Conservation (phyloP, 2,888 invertebrate genomes). For the Heteropelma amictum region DNA sequence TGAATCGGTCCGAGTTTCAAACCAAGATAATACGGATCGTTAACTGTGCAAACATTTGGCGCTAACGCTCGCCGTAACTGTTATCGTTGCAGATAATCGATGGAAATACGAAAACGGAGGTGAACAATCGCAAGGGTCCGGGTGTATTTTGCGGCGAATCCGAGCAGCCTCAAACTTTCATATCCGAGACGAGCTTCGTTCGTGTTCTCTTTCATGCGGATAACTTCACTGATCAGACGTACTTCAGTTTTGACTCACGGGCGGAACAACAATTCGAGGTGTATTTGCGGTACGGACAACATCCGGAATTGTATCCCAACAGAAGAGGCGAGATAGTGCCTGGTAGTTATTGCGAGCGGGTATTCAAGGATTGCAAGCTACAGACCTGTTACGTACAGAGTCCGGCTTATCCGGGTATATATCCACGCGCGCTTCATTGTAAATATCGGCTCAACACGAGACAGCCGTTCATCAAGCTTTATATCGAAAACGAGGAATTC, state of each 20-base stretch:
- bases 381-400: conserved; percentile 97
- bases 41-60: background rate
- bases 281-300: conserved; percentile 94
- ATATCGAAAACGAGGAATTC: conserved; percentile 95
- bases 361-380: conserved; percentile 91
- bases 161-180: conserved; percentile 95
- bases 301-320: conserved; percentile 95
- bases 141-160: conserved; percentile 96
- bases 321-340: conserved; percentile 92
- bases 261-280: conserved; percentile 95
- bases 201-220: conserved; percentile 94
- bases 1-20: background rate
- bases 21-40: background rate
- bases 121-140: conserved; percentile 92
- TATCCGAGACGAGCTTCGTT: conserved; percentile 95
- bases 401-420: conserved; percentile 95
- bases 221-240: conserved; percentile 95
- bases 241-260: conserved; percentile 91
- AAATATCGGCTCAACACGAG: conserved; percentile 93
- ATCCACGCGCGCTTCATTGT: conserved; percentile 94
- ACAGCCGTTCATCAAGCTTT: conserved; percentile 92
- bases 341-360: conserved; percentile 93
- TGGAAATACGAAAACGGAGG: conserved; percentile 93
- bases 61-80: conserved; percentile 16
- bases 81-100: conserved; percentile 87